Percentiles rank a stretch among this genome's conserved stretches.
These are phyloP conservation scores for Agriopis leucophaearia DNA, from an alignment of 2,888 invertebrate genomes.

Conservation along the genomic window DNA sequence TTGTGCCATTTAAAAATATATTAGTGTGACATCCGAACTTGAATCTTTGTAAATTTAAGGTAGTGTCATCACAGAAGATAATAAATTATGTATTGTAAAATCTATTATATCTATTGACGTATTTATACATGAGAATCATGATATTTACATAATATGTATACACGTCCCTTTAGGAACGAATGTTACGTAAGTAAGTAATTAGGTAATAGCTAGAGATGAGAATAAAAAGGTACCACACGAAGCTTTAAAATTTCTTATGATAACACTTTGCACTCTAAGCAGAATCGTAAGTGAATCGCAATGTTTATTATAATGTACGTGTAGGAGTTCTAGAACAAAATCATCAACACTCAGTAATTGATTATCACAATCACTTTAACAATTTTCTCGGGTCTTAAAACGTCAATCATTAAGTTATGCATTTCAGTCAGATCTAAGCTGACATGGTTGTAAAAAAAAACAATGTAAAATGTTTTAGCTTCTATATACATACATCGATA, in stretches of 20 bases:
- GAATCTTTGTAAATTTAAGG: slow-evolving; percentile 83
- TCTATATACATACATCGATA: background rate
- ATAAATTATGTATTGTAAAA: slow-evolving; percentile 82
- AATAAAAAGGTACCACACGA: slow-evolving; percentile 84
- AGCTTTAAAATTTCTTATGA: slow-evolving; percentile 87
- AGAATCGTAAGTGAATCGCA: slow-evolving; percentile 75
- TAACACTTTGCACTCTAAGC: slow-evolving; percentile 84
- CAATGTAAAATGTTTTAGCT: background rate
- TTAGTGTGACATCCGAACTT: slow-evolving; percentile 86
- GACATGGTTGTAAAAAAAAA: background rate
- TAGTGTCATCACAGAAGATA: slow-evolving; percentile 84
- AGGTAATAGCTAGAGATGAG: slow-evolving; percentile 82
- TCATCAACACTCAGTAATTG: slow-evolving; percentile 33
- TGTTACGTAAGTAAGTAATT: slow-evolving; percentile 83
- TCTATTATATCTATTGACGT: slow-evolving; percentile 82
- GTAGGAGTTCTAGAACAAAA: slow-evolving; percentile 56
- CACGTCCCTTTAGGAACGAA: slow-evolving; percentile 86
- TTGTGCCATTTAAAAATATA: slow-evolving; percentile 86
- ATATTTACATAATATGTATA: slow-evolving; percentile 85
- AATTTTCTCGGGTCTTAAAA: background rate
- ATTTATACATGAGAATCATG: slow-evolving; percentile 84
- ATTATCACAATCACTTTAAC: slow-evolving; percentile 36
- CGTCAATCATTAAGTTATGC: slow-evolving; percentile 11
- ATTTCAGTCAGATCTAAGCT: slow-evolving; percentile 29
- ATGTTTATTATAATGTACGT: slow-evolving; percentile 51